A percentile compares a stretch with the other conserved stretches of the same genome.
phyloP scores from a whole-genome alignment of 2,888 invertebrate species.

The Hartigia nigra region DNA sequence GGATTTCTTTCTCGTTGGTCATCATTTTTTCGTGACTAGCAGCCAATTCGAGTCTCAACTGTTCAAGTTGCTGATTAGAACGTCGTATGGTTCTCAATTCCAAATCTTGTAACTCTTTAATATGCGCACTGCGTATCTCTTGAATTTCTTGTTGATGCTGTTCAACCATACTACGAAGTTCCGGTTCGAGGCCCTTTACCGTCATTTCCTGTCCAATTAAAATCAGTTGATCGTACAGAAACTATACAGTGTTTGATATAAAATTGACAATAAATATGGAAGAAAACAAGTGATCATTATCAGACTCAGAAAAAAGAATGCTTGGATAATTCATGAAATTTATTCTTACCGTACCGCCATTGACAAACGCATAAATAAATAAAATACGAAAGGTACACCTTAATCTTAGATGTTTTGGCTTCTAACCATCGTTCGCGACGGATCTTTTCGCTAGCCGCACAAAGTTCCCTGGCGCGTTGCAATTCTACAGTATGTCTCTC shows the following conservation, averaged over 20 bases:
- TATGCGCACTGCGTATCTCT: constrained; percentile 76
- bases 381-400: constrained; percentile 67
- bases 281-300: not conserved
- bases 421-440: constrained; percentile 84
- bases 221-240: constrained; percentile 11
- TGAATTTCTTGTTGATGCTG: constrained; percentile 77
- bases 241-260: constrained; percentile 15
- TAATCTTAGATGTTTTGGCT: constrained; percentile 86
- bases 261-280: not conserved
- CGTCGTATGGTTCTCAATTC: constrained; percentile 72
- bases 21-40: constrained; percentile 74
- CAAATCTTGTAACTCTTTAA: constrained; percentile 75
- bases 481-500: constrained; percentile 82
- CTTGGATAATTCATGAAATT: not conserved
- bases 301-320: not conserved
- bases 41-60: constrained; percentile 71
- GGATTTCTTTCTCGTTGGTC: constrained; percentile 71
- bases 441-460: constrained; percentile 81
- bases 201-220: constrained; percentile 75
- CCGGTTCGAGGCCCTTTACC: constrained; percentile 88
- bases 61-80: constrained; percentile 72
- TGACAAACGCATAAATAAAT: constrained; percentile 1
- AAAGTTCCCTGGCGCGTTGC: constrained; percentile 80
- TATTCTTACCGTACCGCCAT: not conserved
- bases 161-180: constrained; percentile 82